Percentiles rank a stretch among this genome's conserved stretches.
Evolutionary conservation across 2,888 invertebrate species (phyloP).

Genomic region (Dinocampus coccinellae): DNA sequence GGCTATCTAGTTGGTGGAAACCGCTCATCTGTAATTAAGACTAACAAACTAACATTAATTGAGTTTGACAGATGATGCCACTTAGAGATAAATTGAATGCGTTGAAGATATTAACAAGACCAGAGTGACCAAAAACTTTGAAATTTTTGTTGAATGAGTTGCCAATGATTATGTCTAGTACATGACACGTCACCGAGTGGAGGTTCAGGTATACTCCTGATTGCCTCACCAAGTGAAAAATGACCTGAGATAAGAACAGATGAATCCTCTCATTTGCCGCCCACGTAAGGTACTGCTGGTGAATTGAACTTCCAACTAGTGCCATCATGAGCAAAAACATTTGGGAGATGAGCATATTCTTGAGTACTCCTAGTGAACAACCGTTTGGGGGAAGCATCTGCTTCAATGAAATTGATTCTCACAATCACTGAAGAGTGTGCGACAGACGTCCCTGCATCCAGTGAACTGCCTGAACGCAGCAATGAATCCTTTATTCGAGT

Average conservation of each 20-base stretch:
- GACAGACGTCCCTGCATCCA: conserved; percentile 41
- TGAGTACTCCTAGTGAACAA: background rate
- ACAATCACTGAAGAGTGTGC: background rate
- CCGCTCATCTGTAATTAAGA: conserved; percentile 40
- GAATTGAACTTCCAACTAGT: background rate
- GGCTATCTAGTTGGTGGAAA: conserved; percentile 44
- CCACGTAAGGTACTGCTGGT: background rate
- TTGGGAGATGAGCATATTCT: background rate
- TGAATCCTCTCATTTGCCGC: background rate
- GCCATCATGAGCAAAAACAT: no score
- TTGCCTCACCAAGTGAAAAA: background rate
- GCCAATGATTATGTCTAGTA: background rate
- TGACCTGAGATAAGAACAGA: background rate
- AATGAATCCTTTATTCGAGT: conserved; percentile 47
- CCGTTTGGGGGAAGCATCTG: conserved; percentile 17
- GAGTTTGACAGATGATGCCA: conserved; percentile 17
- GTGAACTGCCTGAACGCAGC: conserved; percentile 44
- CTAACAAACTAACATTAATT: conserved; percentile 12
- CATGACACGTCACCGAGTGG: background rate
- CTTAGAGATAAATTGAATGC: conserved; percentile 7
- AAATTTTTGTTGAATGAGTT: conserved; percentile 13
- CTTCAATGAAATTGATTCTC: conserved; percentile 34
- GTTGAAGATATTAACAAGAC: conserved; percentile 22
- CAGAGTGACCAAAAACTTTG: conserved; percentile 33
- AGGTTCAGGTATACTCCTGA: background rate